phyloP scores from a whole-genome alignment of 1,140 invertebrate genomes.

The Drosophila sulfurigaster region DNA sequence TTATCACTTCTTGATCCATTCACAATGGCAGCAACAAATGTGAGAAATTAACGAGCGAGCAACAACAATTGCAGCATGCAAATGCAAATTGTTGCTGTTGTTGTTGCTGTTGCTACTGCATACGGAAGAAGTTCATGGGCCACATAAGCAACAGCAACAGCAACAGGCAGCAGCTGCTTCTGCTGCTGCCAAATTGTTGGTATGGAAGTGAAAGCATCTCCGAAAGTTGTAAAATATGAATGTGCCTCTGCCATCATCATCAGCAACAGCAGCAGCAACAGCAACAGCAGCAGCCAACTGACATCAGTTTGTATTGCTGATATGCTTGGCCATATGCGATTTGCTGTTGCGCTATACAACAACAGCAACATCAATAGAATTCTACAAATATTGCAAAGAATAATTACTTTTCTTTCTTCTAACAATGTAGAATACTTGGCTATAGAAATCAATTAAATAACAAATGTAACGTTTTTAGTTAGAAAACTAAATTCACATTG shows the following conservation, averaged over 20 bases:
- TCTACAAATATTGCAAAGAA: not conserved
- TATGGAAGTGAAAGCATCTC: slow-evolving; percentile 77
- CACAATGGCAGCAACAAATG: too few relatives aligned
- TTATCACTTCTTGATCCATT: not conserved
- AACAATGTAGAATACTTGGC: not conserved
- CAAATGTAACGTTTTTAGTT: too few relatives aligned
- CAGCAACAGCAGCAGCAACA: slow-evolving; percentile 21
- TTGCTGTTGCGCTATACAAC: not conserved
- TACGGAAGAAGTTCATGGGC: slow-evolving; percentile 8
- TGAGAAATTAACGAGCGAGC: slow-evolving; percentile 13
- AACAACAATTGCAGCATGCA: slow-evolving; percentile 23
- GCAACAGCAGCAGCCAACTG: slow-evolving; percentile 6
- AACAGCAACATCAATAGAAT: not conserved
- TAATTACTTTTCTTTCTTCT: not conserved
- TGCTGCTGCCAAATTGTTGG: slow-evolving; percentile 65
- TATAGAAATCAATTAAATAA: too few relatives aligned
- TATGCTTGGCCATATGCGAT: not conserved
- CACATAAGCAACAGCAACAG: slow-evolving; percentile 25
- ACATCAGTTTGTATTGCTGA: not conserved
- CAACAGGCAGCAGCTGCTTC: slow-evolving; percentile 27
- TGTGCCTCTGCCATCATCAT: slow-evolving; percentile 45
- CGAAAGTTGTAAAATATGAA: slow-evolving; percentile 75
- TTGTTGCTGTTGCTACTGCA: slow-evolving; percentile 12
- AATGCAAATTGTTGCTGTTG: slow-evolving; percentile 15
- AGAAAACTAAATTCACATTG: too few relatives aligned